phyloP scores from a whole-genome alignment of 2,888 invertebrate species.

The Drosophila kanekoi region DNA sequence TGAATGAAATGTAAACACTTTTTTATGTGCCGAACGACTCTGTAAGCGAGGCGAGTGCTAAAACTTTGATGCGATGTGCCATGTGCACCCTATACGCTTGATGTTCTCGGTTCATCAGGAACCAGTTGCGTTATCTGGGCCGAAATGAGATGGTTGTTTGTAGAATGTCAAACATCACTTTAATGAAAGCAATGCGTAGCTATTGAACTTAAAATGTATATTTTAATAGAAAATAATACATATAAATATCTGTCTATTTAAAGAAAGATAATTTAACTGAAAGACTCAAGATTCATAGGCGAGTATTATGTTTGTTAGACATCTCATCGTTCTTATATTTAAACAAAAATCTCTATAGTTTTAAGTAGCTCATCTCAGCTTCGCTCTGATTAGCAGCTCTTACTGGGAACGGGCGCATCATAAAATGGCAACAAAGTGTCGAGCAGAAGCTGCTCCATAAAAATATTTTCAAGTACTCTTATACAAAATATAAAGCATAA shows the following conservation, averaged over 20 bases:
- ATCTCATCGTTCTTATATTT: too few relatives aligned
- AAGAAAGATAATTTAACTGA: too few relatives aligned
- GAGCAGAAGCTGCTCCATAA: slow-evolving; percentile 41
- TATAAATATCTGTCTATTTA: too few relatives aligned
- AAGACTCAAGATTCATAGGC: too few relatives aligned
- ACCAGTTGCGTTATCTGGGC: slow-evolving; percentile 1
- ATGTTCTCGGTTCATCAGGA: slow-evolving; percentile 14
- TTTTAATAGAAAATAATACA: too few relatives aligned
- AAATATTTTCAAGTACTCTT: slow-evolving; percentile 59
- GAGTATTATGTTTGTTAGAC: too few relatives aligned
- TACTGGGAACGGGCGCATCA: slow-evolving; percentile 25
- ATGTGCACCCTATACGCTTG: slow-evolving; percentile 38
- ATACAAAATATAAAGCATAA: slow-evolving; percentile 58
- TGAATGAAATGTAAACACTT: slow-evolving; percentile 81
- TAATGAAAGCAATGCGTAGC: too few relatives aligned
- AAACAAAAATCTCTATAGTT: too few relatives aligned
- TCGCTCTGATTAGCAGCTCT: slow-evolving; percentile 12
- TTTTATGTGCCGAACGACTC: slow-evolving; percentile 59
- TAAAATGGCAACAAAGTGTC: slow-evolving; percentile 52
- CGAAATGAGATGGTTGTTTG: neutral
- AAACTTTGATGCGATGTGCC: slow-evolving; percentile 48
- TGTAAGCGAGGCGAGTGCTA: slow-evolving; percentile 10
- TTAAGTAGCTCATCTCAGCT: slow-evolving; percentile 17
- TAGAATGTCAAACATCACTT: too few relatives aligned
- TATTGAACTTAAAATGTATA: too few relatives aligned